Conservation (phyloP, 1,140 invertebrate species). For the Solenopsis invicta region DNA sequence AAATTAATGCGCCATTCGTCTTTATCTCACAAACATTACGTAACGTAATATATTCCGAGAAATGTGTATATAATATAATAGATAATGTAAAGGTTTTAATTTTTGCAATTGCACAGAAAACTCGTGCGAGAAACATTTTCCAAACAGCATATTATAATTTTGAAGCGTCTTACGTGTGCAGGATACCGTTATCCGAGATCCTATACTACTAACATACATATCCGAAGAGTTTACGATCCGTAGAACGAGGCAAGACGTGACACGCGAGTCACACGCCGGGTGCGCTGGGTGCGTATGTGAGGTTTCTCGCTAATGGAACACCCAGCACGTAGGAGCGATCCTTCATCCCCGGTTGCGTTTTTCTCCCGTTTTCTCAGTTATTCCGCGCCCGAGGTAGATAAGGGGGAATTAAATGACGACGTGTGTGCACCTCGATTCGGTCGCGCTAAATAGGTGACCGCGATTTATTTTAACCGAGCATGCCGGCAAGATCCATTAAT, state of each 20-base stretch:
- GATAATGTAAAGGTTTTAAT: neutral
- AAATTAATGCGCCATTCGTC: neutral
- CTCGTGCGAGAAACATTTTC: neutral
- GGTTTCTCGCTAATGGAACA: constrained; percentile 37
- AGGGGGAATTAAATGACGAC: constrained; percentile 54
- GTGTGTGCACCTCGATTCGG: constrained; percentile 12
- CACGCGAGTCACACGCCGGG: constrained; percentile 5
- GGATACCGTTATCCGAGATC: neutral
- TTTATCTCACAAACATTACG: neutral
- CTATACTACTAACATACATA: constrained; percentile 52
- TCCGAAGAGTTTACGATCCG: neutral
- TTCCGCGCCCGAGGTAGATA: constrained; percentile 19
- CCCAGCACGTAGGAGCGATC: constrained; percentile 44
- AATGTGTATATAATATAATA: neutral
- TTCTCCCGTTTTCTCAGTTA: constrained; percentile 29
- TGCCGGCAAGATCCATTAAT: constrained; percentile 59
- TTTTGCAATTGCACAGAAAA: neutral
- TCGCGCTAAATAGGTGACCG: constrained; percentile 37
- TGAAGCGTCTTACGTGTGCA: neutral
- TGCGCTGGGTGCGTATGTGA: neutral
- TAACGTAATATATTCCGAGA: neutral
- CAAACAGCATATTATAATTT: neutral
- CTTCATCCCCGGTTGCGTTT: constrained; percentile 44
- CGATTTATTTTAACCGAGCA: constrained; percentile 56
- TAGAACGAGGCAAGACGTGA: constrained; percentile 5